These are phyloP conservation scores for Pipa parva DNA, from an alignment of 2,113 vertebrate species.

Conservation along the genomic window DNA sequence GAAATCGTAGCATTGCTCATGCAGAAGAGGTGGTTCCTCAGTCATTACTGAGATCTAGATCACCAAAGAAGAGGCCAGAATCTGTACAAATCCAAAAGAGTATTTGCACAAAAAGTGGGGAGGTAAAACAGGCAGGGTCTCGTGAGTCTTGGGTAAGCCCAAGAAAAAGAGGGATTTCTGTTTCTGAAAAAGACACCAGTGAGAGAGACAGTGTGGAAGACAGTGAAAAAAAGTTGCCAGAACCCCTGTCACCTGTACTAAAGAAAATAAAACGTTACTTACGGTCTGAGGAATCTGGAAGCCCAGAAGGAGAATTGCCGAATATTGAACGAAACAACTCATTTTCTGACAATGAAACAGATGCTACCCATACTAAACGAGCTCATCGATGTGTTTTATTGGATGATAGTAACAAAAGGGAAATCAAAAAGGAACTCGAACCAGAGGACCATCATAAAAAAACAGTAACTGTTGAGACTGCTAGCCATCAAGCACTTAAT, in stretches of 20 bases:
- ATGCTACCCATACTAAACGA: slow-evolving; percentile 68
- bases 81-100: slow-evolving; percentile 68
- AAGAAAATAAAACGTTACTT: slow-evolving; percentile 87
- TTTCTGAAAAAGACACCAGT: slow-evolving; percentile 79
- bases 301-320: slow-evolving; percentile 74
- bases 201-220: slow-evolving; percentile 78
- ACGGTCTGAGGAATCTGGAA: slow-evolving; percentile 78
- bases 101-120: slow-evolving; percentile 64
- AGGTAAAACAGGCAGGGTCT: slow-evolving; percentile 65
- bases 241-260: slow-evolving; percentile 72
- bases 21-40: slow-evolving; percentile 85
- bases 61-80: slow-evolving; percentile 92
- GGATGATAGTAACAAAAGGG: slow-evolving; percentile 78
- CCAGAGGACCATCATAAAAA: slow-evolving; percentile 64
- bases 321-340: slow-evolving; percentile 63
- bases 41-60: slow-evolving; percentile 83
- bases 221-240: slow-evolving; percentile 69
- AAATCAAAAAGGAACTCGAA: slow-evolving; percentile 69
- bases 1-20: slow-evolving; percentile 98
- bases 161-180: slow-evolving; percentile 81
- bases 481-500: slow-evolving; percentile 77
- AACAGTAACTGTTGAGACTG: slow-evolving; percentile 59
- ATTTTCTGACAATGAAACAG: slow-evolving; percentile 72
- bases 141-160: slow-evolving; percentile 76
- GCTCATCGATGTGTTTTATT: slow-evolving; percentile 72